Percentiles rank a stretch among this genome's conserved stretches.
Evolutionary conservation across 2,888 invertebrate genomes (phyloP).

Genomic region (Leptopilina myrica): DNA sequence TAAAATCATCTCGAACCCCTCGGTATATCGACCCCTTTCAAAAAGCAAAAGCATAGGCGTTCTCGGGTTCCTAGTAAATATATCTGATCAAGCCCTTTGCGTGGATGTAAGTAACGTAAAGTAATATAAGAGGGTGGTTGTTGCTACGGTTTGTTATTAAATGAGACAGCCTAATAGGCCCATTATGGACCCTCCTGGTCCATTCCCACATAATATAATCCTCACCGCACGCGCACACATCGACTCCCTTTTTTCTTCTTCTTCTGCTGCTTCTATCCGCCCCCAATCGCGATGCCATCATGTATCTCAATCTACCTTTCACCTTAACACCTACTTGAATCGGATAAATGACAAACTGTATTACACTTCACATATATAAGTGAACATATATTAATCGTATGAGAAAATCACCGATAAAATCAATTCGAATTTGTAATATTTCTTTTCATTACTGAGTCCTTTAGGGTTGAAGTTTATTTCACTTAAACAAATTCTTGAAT

Average conservation of each 20-base stretch:
- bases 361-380: not conserved
- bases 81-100: slow-evolving; percentile 63
- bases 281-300: slow-evolving; percentile 47
- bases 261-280: slow-evolving; percentile 52
- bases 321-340: slow-evolving; percentile 30
- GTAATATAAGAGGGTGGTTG: slow-evolving; percentile 74
- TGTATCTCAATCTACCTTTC: slow-evolving; percentile 61
- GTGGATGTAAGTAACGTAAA: slow-evolving; percentile 70
- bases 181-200: slow-evolving; percentile 72
- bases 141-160: slow-evolving; percentile 75
- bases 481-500: too few relatives aligned
- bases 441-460: not conserved
- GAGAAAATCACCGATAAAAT: slow-evolving; percentile 28
- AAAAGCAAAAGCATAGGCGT: slow-evolving; percentile 48
- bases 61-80: slow-evolving; percentile 61
- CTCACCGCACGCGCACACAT: slow-evolving; percentile 68
- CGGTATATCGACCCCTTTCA: slow-evolving; percentile 43
- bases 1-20: slow-evolving; percentile 74
- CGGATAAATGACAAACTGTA: slow-evolving; percentile 3
- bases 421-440: slow-evolving; percentile 45
- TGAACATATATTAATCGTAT: not conserved
- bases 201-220: slow-evolving; percentile 74
- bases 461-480: too few relatives aligned
- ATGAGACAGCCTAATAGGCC: slow-evolving; percentile 77
- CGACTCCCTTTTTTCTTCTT: slow-evolving; percentile 34